These are phyloP conservation scores for Palaemon carinicauda DNA, from an alignment of 1,140 invertebrate genomes.

Conservation along the genomic window DNA sequence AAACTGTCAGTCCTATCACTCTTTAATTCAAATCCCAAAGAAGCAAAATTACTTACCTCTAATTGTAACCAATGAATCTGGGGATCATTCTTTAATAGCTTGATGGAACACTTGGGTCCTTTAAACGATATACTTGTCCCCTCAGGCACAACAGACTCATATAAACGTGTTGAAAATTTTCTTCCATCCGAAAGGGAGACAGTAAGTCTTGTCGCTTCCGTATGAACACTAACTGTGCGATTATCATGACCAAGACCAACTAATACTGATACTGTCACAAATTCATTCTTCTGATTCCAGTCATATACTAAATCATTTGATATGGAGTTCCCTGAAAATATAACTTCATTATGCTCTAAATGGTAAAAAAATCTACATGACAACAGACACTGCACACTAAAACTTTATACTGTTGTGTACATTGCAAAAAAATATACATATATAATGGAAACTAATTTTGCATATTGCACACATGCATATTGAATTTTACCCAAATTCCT, in stretches of 20 bases:
- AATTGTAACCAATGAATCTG: conserved; percentile 43
- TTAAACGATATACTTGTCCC: conserved; percentile 20
- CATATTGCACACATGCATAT: too few species aligned
- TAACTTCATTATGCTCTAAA: background rate
- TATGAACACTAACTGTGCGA: conserved; percentile 36
- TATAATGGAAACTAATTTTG: too few species aligned
- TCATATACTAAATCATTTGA: conserved; percentile 44
- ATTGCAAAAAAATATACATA: too few species aligned
- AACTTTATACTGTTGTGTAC: too few species aligned
- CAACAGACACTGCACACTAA: too few species aligned
- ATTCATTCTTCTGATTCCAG: conserved; percentile 44
- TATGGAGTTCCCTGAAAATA: conserved; percentile 44
- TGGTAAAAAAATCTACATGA: too few species aligned
- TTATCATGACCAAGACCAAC: conserved; percentile 45
- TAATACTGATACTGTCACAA: conserved; percentile 33
- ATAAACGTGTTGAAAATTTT: conserved; percentile 31
- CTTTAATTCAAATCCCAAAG: background rate
- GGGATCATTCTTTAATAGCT: conserved; percentile 51
- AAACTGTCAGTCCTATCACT: background rate
- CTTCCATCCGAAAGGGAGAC: conserved; percentile 27
- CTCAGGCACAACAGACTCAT: conserved; percentile 28
- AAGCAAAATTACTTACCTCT: conserved; percentile 25
- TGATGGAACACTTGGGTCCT: conserved; percentile 23
- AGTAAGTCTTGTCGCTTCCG: conserved; percentile 7
- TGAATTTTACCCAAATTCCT: too few species aligned